Evolutionary conservation across 2,888 invertebrate species (phyloP).

Genomic region (Subacronicta megacephala): DNA sequence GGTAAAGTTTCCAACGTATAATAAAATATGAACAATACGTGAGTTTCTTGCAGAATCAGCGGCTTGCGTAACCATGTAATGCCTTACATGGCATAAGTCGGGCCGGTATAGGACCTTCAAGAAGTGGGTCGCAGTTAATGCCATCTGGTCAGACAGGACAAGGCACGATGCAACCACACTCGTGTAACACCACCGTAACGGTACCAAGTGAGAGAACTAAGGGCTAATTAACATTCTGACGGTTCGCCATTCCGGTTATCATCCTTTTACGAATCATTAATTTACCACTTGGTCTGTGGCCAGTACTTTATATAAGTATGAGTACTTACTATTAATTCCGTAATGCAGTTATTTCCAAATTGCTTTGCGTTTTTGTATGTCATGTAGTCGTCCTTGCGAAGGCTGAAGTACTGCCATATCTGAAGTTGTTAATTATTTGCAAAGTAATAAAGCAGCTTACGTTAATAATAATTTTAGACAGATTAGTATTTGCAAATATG

Average conservation of each 20-base stretch:
- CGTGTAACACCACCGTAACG: constrained; percentile 75
- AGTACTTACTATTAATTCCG: constrained; percentile 26
- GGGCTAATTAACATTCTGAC: constrained; percentile 65
- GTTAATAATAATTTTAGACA: neutral
- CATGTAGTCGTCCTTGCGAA: constrained; percentile 45
- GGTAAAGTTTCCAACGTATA: constrained; percentile 45
- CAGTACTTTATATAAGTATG: constrained; percentile 20
- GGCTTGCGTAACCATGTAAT: constrained; percentile 80
- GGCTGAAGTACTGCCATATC: constrained; percentile 22
- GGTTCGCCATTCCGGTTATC: constrained; percentile 50
- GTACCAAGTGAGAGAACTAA: constrained; percentile 64
- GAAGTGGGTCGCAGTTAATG: constrained; percentile 84
- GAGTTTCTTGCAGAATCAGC: constrained; percentile 54
- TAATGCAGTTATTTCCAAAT: constrained; percentile 25
- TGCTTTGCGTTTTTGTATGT: constrained; percentile 12
- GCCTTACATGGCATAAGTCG: constrained; percentile 79
- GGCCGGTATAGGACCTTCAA: constrained; percentile 81
- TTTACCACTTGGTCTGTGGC: constrained; percentile 20
- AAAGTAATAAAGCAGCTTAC: constrained; percentile 11
- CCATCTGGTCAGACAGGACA: constrained; percentile 83
- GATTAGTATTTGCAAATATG: no score
- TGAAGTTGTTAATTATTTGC: constrained; percentile 16
- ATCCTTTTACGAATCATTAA: constrained; percentile 53
- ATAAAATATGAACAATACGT: constrained; percentile 58
- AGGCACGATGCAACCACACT: constrained; percentile 74